Evolutionary conservation across 2,888 invertebrate genomes (phyloP), one percentile per base, ranked within the genome.

Genomic region (Caprella mutica): DNA sequence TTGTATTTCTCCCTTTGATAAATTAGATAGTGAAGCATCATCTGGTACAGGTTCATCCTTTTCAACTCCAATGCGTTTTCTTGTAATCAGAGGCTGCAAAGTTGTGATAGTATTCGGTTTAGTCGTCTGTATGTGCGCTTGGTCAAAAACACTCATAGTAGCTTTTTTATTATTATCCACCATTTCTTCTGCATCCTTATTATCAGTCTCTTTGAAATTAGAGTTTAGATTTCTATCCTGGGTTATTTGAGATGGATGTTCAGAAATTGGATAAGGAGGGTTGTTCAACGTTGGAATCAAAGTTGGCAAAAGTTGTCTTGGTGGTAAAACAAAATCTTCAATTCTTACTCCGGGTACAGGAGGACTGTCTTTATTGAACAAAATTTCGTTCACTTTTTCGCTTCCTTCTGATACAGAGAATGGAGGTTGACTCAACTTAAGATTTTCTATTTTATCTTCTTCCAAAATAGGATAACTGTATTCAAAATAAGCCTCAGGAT

Each of bases 1-100:
- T 27, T 60, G 58, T 24, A 64, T 43, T 19, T 63, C 59, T 12
- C 56, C 59, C 44, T 35, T 51, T 27, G 56, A 63, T 35, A 52
- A 57, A 26, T 50, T n/a, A n/a, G n/a, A n/a, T n/a, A n/a, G n/a
- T n/a, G n/a, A n/a, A n/a, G n/a, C n/a, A n/a, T n/a, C n/a, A n/a
- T n/a, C n/a, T n/a, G n/a, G n/a, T n/a, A n/a, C n/a, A n/a, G n/a
- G n/a, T n/a, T n/a, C n/a, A n/a, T n/a, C n/a, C n/a, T n/a, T n/a
- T n/a, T n/a, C n/a, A n/a, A n/a, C n/a, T n/a, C n/a, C n/a, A n/a
- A n/a, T n/a, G n/a, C n/a, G n/a, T n/a, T n/a, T 44, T 3, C 21
- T 26, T 30, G 48, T 29, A 6, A 19, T 17, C 19, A 23, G n/a
- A 9, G 27, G 6, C 14, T 26, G 5, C 6, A n/a, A 2, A 24